Conservation (phyloP, 2,797 vertebrate species). For the Melanogrammus aeglefinus region DNA sequence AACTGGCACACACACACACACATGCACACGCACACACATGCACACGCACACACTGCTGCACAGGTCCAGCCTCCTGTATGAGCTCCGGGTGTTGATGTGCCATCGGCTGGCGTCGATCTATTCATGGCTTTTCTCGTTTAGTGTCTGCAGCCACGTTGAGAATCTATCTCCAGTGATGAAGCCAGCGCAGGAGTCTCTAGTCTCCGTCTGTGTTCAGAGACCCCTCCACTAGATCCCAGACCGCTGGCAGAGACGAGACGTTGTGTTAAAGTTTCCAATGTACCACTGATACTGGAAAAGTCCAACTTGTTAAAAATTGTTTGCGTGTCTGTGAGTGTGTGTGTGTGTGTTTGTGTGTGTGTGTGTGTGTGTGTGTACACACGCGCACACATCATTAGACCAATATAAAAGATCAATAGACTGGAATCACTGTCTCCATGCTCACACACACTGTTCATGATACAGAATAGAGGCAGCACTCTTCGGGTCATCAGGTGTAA, state of each 20-base stretch:
- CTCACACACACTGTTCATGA: constrained; percentile 48
- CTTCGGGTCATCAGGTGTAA: constrained; percentile 44
- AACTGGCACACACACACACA: background rate
- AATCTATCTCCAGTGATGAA: constrained; percentile 56
- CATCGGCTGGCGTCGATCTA: constrained; percentile 60
- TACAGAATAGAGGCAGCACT: constrained; percentile 44
- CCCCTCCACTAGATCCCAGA: constrained; percentile 42
- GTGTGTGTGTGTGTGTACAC: constrained; percentile 11
- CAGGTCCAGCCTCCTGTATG: constrained; percentile 41
- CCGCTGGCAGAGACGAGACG: constrained; percentile 37
- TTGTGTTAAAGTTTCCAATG: constrained; percentile 25
- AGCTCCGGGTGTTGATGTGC: constrained; percentile 47
- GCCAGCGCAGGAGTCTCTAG: constrained; percentile 2
- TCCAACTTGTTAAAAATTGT: constrained; percentile 20
- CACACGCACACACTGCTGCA: constrained; percentile 2
- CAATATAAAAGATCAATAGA: background rate
- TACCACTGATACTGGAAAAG: constrained; percentile 33
- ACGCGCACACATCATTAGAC: background rate
- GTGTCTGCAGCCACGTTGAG: constrained; percentile 47
- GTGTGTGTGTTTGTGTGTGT: constrained; percentile 14
- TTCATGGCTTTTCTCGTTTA: constrained; percentile 58
- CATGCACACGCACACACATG: background rate
- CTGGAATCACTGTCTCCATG: constrained; percentile 41
- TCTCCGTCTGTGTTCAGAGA: constrained; percentile 40
- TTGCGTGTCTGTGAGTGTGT: constrained; percentile 23